Evolutionary conservation across 2,113 vertebrate genomes (phyloP).

Genomic region (Apteryx owenii): DNA sequence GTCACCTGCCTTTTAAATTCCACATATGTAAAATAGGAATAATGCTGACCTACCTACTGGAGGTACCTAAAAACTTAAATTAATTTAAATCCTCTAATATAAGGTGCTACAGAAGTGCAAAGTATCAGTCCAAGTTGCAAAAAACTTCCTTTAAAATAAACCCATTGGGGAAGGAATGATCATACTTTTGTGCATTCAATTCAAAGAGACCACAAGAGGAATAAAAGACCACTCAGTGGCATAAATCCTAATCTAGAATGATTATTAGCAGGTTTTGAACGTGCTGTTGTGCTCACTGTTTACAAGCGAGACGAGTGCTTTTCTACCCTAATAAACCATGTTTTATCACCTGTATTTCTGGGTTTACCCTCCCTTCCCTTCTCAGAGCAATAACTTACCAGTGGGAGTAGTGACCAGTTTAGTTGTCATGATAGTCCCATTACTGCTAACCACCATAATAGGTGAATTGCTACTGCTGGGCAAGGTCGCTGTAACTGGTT

Average conservation of each 20-base stretch:
- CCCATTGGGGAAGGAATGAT: neutral
- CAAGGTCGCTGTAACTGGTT: constrained; percentile 90
- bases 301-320: neutral
- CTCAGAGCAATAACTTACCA: constrained; percentile 81
- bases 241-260: neutral
- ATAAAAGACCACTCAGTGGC: neutral
- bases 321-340: neutral
- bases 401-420: constrained; percentile 95
- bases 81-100: neutral
- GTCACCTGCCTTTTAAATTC: neutral
- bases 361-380: constrained; percentile 66
- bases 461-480: constrained; percentile 94
- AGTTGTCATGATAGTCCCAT: constrained; percentile 98
- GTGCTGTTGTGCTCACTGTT: neutral
- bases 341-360: neutral
- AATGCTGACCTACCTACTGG: neutral
- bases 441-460: constrained; percentile 99
- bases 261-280: neutral
- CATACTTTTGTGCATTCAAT: neutral
- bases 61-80: neutral
- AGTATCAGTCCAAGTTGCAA: neutral
- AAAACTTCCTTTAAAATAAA: neutral
- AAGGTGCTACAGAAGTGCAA: constrained; percentile 64
- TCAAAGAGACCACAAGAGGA: neutral
- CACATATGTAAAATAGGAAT: neutral